Evolutionary conservation across 2,888 invertebrate species (phyloP).

Genomic region (Spilosoma lubricipeda): DNA sequence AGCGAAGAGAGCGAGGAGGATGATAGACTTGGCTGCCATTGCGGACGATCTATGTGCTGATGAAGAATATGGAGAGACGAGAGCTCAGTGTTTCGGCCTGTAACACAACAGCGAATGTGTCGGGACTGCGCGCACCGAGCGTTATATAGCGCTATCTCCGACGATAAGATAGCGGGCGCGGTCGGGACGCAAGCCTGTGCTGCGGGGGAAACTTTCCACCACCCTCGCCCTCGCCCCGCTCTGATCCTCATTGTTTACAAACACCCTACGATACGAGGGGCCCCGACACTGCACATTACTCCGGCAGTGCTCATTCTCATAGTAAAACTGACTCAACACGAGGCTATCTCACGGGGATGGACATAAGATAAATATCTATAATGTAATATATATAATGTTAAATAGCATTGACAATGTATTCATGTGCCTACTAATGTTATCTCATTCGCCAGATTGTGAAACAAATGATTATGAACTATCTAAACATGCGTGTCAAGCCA

Average conservation of each 20-base stretch:
- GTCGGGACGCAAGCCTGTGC: conserved; percentile 26
- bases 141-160: conserved; percentile 43
- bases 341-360: no score
- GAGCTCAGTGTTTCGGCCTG: conserved; percentile 47
- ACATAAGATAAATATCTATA: no score
- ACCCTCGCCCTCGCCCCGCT: conserved; percentile 34
- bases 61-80: conserved; percentile 22
- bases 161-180: conserved; percentile 32
- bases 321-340: no score
- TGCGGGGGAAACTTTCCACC: conserved; percentile 36
- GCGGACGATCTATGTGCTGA: conserved; percentile 61
- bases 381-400: no score
- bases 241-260: conserved; percentile 42
- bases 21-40: conserved; percentile 69
- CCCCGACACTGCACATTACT: neutral
- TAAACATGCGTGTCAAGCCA: no score
- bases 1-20: conserved; percentile 73
- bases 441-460: neutral
- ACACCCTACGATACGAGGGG: conserved; percentile 40
- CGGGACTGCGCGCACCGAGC: conserved; percentile 34
- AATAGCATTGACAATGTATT: no score
- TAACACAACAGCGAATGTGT: conserved; percentile 59
- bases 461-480: neutral
- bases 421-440: no score
- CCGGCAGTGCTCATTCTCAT: neutral